phyloP scores from a whole-genome alignment of 2,797 vertebrate genomes.

The Delichon dasypus region DNA sequence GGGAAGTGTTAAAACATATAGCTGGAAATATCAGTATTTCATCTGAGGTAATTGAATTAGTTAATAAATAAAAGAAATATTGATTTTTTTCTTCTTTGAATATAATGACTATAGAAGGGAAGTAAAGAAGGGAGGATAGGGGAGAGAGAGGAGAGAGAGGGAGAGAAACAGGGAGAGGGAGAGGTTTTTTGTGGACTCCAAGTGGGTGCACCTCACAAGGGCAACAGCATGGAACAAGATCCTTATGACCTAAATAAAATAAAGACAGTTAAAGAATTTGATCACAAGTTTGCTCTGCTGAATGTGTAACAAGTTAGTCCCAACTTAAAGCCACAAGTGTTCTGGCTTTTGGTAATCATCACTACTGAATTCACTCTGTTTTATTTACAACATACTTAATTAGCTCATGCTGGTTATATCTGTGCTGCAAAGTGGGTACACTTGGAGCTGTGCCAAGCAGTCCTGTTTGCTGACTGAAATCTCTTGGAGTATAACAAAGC shows the following conservation, averaged over 20 bases:
- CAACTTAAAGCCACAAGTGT: not conserved
- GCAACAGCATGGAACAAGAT: not conserved
- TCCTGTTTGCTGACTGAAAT: not conserved
- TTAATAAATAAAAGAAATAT: constrained; percentile 11
- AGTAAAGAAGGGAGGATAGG: not conserved
- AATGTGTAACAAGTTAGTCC: not conserved
- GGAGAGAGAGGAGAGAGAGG: no score
- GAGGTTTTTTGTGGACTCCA: not conserved
- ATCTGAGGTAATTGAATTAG: constrained; percentile 18
- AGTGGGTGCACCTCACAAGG: not conserved
- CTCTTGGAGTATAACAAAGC: not conserved
- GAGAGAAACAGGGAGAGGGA: rapidly evolving
- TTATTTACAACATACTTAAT: constrained; percentile 6
- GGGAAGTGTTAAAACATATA: not conserved
- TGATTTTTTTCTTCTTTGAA: not conserved
- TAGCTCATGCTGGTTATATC: not conserved
- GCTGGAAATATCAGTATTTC: not conserved
- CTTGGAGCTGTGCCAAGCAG: not conserved
- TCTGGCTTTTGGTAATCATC: not conserved
- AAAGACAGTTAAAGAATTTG: not conserved
- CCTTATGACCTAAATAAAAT: not conserved
- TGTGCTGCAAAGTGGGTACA: not conserved
- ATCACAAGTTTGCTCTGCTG: not conserved
- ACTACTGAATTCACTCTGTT: not conserved
- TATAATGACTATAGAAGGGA: not conserved